Evolutionary conservation across 2,888 invertebrate genomes (phyloP), one percentile per base, ranked within the genome.

Genomic region (Drosophila buzzatii): DNA sequence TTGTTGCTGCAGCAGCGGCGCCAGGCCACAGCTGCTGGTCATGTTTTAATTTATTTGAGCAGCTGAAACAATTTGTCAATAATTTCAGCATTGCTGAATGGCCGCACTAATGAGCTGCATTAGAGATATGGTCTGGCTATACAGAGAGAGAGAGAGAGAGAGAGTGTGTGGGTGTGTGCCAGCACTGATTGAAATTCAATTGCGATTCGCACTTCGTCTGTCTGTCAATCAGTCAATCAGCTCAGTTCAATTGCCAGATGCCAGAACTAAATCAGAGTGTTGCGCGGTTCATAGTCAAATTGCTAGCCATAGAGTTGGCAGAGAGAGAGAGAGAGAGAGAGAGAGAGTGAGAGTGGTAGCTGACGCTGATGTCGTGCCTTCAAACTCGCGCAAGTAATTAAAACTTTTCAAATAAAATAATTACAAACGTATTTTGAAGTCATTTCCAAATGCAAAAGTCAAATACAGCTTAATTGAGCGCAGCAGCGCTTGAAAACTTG

Each of bases 341-440:
- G 10, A 18, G 18, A 9, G 18, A 10, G 18, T 2, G 20, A 12
- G 12, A 7, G 6, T 6, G 23, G 23, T 2, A 27, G 27, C 27
- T 6, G 4, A 27, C 12, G 77, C 71, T 67, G 63, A 31, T n/a
- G 33, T 20, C 51, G 23, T 27, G 67, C 35, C 31, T 41, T 14
- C 16, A 58, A 70, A 67, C 71, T 76, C 76, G 75, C 62, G 68
- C 80, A 85, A 85, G 83, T 89, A 85, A 88, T 88, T 89, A 88
- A 89, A 88, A 88, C 80, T 89, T 88, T 88, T 87, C 79, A 81
- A 82, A 87, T 87, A 76, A 89, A 85, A 85, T 84, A 87, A 87
- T 89, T 88, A 85, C 78, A 73, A 80, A 72, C 72, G 82, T 76
- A 80, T 81, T 79, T 73, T 39, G 58, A 70, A 82, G 78, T 72